Percentiles rank a stretch among this genome's conserved stretches.
phyloP scores from a whole-genome alignment of 1,140 invertebrate species.

The Archivesica marissinica region DNA sequence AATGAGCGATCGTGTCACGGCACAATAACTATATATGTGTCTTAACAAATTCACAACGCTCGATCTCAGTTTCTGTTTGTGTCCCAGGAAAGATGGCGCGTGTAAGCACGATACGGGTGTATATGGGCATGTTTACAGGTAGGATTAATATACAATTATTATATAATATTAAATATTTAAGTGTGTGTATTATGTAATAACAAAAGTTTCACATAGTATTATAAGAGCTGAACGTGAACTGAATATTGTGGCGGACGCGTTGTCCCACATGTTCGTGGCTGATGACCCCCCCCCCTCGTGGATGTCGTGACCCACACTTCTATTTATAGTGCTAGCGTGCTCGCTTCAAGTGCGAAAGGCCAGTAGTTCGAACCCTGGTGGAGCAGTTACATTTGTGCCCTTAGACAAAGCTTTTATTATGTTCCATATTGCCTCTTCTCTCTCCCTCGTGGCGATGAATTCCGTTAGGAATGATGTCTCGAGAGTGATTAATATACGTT shows the following conservation, averaged over 20 bases:
- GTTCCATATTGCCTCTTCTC: too few relatives aligned
- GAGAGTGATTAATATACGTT: too few relatives aligned
- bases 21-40: conserved; percentile 28
- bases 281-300: too few relatives aligned
- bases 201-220: not conserved
- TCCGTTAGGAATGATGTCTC: too few relatives aligned
- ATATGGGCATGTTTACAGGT: not conserved
- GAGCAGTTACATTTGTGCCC: too few relatives aligned
- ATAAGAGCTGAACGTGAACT: not conserved
- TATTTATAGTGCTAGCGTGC: too few relatives aligned
- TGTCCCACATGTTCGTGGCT: too few relatives aligned
- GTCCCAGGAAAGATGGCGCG: conserved; percentile 7
- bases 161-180: not conserved
- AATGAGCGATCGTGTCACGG: conserved; percentile 17
- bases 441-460: too few relatives aligned
- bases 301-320: too few relatives aligned
- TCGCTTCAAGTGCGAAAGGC: too few relatives aligned
- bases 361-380: too few relatives aligned
- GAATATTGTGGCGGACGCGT: not conserved
- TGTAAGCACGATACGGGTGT: not conserved
- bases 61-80: conserved; percentile 20
- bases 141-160: not conserved
- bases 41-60: not conserved
- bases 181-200: not conserved
- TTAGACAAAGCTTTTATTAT: too few relatives aligned